A percentile compares a stretch with the other conserved stretches of the same genome.
Evolutionary conservation across 2,113 vertebrate species (phyloP).

Genomic region (Tragelaphus imberbis): DNA sequence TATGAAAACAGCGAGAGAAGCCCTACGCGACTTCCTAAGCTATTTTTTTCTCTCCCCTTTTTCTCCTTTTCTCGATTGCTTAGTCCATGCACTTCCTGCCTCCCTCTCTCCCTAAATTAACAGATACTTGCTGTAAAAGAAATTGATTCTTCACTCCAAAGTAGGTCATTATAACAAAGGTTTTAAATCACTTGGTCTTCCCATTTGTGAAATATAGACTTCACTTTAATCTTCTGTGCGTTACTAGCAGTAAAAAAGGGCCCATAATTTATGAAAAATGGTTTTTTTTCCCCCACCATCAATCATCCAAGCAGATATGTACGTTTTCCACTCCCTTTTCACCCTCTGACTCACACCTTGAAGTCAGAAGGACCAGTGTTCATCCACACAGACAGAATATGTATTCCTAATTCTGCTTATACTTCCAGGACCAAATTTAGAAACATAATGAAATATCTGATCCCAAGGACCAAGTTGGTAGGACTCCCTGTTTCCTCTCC

Average conservation of each 20-base stretch:
- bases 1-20: slow-evolving; percentile 35
- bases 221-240: slow-evolving; percentile 81
- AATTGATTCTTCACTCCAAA: slow-evolving; percentile 81
- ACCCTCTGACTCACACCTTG: slow-evolving; percentile 49
- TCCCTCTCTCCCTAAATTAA: slow-evolving; percentile 68
- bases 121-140: slow-evolving; percentile 77
- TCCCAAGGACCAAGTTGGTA: not conserved
- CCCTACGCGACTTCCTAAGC: slow-evolving; percentile 1
- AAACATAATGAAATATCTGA: not conserved
- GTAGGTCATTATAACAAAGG: slow-evolving; percentile 79
- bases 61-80: slow-evolving; percentile 42
- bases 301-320: slow-evolving; percentile 64
- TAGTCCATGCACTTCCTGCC: not conserved
- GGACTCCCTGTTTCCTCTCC: not conserved
- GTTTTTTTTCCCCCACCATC: slow-evolving; percentile 69
- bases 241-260: slow-evolving; percentile 78
- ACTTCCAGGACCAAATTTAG: slow-evolving; percentile 31
- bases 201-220: slow-evolving; percentile 83
- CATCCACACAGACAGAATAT: not conserved
- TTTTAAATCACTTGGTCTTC: slow-evolving; percentile 82
- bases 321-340: slow-evolving; percentile 63
- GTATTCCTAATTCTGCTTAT: slow-evolving; percentile 30
- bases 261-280: slow-evolving; percentile 82
- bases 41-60: not conserved
- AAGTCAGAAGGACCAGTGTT: slow-evolving; percentile 58